These are phyloP conservation scores for Pristionchus exspectatus DNA, from an alignment of 2,888 invertebrate species.

Conservation along the genomic window DNA sequence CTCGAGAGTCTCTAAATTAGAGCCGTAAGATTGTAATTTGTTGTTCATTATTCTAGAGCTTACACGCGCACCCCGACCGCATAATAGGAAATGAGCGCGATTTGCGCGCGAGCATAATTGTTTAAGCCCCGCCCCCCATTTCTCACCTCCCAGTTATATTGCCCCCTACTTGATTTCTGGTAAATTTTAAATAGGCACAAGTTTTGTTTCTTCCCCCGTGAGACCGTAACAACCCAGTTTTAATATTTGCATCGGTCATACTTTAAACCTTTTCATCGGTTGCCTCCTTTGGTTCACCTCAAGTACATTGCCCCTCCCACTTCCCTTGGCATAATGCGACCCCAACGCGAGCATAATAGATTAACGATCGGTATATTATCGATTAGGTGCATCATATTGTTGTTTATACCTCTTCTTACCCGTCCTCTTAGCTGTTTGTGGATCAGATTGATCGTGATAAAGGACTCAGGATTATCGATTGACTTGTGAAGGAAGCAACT, in stretches of 20 bases:
- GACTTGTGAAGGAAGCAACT: background rate
- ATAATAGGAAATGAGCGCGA: conserved; percentile 13
- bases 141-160: background rate
- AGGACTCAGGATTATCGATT: conserved; percentile 41
- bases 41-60: conserved; percentile 11
- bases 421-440: conserved; percentile 25
- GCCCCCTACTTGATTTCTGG: conserved; percentile 12
- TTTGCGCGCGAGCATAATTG: conserved; percentile 28
- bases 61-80: background rate
- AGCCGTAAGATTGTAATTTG: conserved; percentile 42
- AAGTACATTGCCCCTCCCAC: background rate
- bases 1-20: conserved; percentile 30
- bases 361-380: conserved; percentile 29
- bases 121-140: background rate
- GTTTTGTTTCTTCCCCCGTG: conserved; percentile 29
- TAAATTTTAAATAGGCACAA: conserved; percentile 13
- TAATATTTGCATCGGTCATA: background rate
- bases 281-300: background rate
- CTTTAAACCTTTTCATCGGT: background rate
- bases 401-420: background rate
- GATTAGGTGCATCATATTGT: conserved; percentile 23
- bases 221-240: background rate
- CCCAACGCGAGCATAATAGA: conserved; percentile 37
- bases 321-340: conserved; percentile 4
- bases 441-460: conserved; percentile 54